phyloP scores from a whole-genome alignment of 2,797 vertebrate species.

The Danio choprae region DNA sequence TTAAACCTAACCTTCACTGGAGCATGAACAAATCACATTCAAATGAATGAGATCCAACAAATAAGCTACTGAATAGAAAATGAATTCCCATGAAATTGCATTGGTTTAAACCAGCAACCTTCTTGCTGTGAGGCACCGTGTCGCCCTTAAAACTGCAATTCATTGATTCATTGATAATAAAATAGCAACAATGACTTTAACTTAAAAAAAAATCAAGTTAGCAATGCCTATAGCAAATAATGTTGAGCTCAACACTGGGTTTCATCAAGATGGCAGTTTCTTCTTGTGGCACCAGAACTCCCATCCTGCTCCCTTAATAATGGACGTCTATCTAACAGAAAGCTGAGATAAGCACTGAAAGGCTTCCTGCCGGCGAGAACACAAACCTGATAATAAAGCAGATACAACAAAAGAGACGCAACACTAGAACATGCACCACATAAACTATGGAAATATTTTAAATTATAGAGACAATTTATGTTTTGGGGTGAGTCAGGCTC shows the following conservation, averaged over 20 bases:
- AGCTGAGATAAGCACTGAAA: slow-evolving; percentile 28
- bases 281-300: neutral
- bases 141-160: too few species aligned
- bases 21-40: too few species aligned
- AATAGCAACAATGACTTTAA: too few species aligned
- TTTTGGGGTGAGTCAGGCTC: neutral
- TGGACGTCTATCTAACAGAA: neutral
- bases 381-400: slow-evolving; percentile 9
- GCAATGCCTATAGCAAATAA: neutral
- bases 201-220: neutral
- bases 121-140: too few species aligned
- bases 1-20: too few species aligned
- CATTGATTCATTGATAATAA: too few species aligned
- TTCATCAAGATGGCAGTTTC: neutral
- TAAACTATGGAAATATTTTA: neutral
- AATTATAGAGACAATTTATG: neutral
- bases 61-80: too few species aligned
- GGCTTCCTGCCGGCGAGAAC: neutral
- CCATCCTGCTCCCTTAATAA: neutral
- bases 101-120: too few species aligned
- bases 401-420: slow-evolving; percentile 31
- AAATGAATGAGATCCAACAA: too few species aligned
- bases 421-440: neutral
- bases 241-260: neutral
- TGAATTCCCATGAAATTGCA: too few species aligned